Evolutionary conservation across 2,888 invertebrate species (phyloP).

Genomic region (Urechis unicinctus): DNA sequence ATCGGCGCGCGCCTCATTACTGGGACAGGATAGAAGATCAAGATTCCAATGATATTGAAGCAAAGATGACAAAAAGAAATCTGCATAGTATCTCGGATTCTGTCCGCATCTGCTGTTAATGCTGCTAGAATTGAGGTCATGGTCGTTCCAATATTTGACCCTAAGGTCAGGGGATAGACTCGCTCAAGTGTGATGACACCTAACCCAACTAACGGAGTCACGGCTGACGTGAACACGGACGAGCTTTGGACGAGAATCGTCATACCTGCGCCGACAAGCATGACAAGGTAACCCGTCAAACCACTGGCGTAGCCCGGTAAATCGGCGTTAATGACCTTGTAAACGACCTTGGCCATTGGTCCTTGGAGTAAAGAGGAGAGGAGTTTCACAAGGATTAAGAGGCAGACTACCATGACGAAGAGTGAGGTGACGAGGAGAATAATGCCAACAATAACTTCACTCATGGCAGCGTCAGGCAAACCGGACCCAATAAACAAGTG

Average conservation of each 20-base stretch:
- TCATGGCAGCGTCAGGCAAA: conserved; percentile 6
- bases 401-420: conserved; percentile 18
- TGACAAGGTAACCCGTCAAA: conserved; percentile 54
- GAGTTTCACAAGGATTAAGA: conserved; percentile 22
- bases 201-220: conserved; percentile 59
- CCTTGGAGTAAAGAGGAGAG: conserved; percentile 21
- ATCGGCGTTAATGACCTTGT: conserved; percentile 21
- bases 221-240: conserved; percentile 58
- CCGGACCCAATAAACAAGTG: conserved; percentile 7
- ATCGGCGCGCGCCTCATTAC: conserved; percentile 54
- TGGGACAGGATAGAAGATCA: conserved; percentile 57
- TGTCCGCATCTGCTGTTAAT: conserved; percentile 45
- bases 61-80: conserved; percentile 46
- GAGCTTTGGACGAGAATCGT: conserved; percentile 58
- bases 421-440: conserved; percentile 20
- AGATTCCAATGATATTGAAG: conserved; percentile 52
- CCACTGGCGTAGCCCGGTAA: conserved; percentile 25
- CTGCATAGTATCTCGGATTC: conserved; percentile 37
- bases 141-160: conserved; percentile 58
- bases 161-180: conserved; percentile 57
- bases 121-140: conserved; percentile 57
- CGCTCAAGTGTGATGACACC: conserved; percentile 55
- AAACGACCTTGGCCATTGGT: conserved; percentile 17
- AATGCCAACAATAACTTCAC: conserved; percentile 15
- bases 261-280: conserved; percentile 54